Evolutionary conservation across 1,140 invertebrate species (phyloP).

Genomic region (Papilio glaucus): DNA sequence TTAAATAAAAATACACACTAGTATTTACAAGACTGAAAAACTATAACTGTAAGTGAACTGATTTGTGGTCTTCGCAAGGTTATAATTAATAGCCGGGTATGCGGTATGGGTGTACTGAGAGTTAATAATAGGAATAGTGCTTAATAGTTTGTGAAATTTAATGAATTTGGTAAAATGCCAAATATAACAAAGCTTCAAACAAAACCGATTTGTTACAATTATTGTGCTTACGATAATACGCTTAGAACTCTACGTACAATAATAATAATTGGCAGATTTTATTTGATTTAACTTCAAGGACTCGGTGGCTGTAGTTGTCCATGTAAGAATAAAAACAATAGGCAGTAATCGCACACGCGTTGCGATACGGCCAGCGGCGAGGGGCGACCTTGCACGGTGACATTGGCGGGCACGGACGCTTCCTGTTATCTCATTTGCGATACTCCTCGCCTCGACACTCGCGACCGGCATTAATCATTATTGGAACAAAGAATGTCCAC

Average conservation of each 20-base stretch:
- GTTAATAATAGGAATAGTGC: conserved; percentile 11
- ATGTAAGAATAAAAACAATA: conserved; percentile 28
- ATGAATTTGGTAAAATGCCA: conserved; percentile 22
- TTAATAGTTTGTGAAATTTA: conserved; percentile 22
- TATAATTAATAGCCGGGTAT: conserved; percentile 46
- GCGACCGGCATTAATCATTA: conserved; percentile 77
- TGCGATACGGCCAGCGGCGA: conserved; percentile 29
- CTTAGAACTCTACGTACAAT: neutral
- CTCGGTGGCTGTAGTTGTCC: neutral
- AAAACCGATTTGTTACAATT: conserved; percentile 8
- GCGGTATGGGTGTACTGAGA: conserved; percentile 38
- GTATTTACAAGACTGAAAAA: conserved; percentile 62
- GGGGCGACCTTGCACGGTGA: conserved; percentile 64
- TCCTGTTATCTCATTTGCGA: conserved; percentile 78
- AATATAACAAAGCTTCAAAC: conserved; percentile 19
- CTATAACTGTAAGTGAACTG: conserved; percentile 72
- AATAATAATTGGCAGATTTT: neutral
- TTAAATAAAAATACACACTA: conserved; percentile 30
- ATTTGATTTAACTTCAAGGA: neutral
- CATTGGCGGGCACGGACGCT: conserved; percentile 73
- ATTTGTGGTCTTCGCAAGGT: conserved; percentile 74
- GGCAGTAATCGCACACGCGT: conserved; percentile 32
- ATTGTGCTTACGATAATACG: neutral
- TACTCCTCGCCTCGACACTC: conserved; percentile 70
- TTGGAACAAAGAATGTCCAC: conserved; percentile 82